Percentiles rank a stretch among this genome's conserved stretches.
These are phyloP conservation scores for Menidia menidia DNA, from an alignment of 2,797 vertebrate genomes.

Conservation along the genomic window DNA sequence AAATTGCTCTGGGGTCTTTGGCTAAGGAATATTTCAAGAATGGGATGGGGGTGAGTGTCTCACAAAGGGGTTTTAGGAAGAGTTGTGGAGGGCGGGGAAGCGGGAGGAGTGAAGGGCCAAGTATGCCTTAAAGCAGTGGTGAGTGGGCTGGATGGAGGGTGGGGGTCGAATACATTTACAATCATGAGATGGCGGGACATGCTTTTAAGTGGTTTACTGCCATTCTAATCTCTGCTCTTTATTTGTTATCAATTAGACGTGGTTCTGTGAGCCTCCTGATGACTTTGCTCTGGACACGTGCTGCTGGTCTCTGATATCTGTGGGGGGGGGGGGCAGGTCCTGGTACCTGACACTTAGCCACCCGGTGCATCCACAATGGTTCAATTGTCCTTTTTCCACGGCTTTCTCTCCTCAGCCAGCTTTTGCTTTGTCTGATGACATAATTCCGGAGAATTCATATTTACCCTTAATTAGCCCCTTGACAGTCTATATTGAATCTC, in stretches of 20 bases:
- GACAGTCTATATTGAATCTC: conserved; percentile 39
- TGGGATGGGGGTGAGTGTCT: too few species aligned
- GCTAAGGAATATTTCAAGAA: conserved; percentile 86
- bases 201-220: too few species aligned
- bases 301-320: too few species aligned
- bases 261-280: too few species aligned
- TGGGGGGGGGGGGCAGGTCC: too few species aligned
- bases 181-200: conserved; percentile 70
- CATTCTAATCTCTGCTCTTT: not conserved
- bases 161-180: conserved; percentile 86
- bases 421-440: not conserved
- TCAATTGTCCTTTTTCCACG: too few species aligned
- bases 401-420: too few species aligned
- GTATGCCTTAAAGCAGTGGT: conserved; percentile 63
- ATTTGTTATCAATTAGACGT: too few species aligned
- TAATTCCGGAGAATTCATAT: conserved; percentile 25
- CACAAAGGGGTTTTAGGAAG: not conserved
- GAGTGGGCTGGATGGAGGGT: conserved; percentile 54
- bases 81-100: too few species aligned
- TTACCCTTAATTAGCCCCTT: conserved; percentile 32
- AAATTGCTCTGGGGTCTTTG: conserved; percentile 18
- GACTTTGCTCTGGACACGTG: too few species aligned
- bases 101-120: conserved; percentile 35
- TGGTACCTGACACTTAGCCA: too few species aligned
- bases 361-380: too few species aligned